Evolutionary conservation across 2,888 invertebrate species (phyloP).

Genomic region (Trisateles emortualis): DNA sequence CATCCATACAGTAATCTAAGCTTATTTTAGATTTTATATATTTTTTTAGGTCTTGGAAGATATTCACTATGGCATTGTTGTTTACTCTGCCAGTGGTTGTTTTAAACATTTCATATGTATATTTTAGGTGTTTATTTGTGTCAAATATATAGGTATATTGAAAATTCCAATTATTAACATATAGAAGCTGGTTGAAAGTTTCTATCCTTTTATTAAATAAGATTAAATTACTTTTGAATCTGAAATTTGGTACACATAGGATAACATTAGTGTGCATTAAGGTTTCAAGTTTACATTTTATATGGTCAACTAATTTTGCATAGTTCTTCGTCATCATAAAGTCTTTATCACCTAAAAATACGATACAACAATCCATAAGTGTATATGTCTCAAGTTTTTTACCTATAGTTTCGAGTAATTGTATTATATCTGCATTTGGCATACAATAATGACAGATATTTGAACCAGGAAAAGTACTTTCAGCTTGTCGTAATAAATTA

Average conservation of each 20-base stretch:
- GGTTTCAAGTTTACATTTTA: constrained; percentile 7
- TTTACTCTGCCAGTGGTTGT: constrained; percentile 9
- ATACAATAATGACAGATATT: constrained; percentile 16
- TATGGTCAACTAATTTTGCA: constrained; percentile 9
- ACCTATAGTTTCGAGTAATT: constrained; percentile 8
- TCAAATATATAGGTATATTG: constrained; percentile 10
- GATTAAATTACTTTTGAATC: constrained; percentile 4
- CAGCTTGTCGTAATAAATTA: constrained; percentile 5
- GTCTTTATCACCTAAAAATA: constrained; percentile 9
- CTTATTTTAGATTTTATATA: background rate
- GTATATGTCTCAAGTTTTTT: constrained; percentile 9
- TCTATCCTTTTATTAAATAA: constrained; percentile 16
- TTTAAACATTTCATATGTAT: constrained; percentile 9
- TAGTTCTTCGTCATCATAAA: constrained; percentile 11
- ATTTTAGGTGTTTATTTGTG: constrained; percentile 5
- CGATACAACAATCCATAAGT: constrained; percentile 7
- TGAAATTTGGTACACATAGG: constrained; percentile 8
- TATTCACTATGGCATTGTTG: background rate
- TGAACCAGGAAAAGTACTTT: constrained; percentile 1
- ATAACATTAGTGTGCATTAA: constrained; percentile 10
- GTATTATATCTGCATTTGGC: constrained; percentile 3
- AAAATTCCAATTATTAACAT: constrained; percentile 4
- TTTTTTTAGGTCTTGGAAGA: constrained; percentile 1
- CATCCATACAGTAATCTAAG: background rate
- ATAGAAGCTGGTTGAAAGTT: constrained; percentile 8